Conservation (phyloP, 2,888 invertebrate genomes). For the Nymphalis polychloros region DNA sequence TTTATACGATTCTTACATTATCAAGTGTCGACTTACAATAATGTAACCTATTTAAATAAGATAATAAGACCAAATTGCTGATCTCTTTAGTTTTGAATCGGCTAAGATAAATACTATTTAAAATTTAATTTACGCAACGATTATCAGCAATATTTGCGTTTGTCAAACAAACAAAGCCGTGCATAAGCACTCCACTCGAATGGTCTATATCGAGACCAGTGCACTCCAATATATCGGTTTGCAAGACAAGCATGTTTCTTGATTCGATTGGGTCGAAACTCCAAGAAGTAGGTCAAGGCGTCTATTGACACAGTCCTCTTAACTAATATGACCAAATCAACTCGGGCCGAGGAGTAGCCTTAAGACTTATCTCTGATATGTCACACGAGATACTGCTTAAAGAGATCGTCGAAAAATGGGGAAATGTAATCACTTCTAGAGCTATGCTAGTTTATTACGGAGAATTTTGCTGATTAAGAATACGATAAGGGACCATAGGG, state of each 20-base stretch:
- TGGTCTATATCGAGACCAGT: conserved; percentile 13
- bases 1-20: too few relatives aligned
- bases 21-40: too few relatives aligned
- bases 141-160: not conserved
- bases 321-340: conserved; percentile 21
- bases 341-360: conserved; percentile 6
- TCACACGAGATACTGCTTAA: conserved; percentile 19
- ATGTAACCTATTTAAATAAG: too few relatives aligned
- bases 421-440: conserved; percentile 18
- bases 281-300: conserved; percentile 27
- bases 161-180: conserved; percentile 10
- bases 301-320: conserved; percentile 28
- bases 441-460: conserved; percentile 19
- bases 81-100: too few relatives aligned
- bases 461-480: conserved; percentile 14
- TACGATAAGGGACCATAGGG: not conserved
- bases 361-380: conserved; percentile 28
- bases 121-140: not conserved
- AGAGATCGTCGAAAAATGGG: conserved; percentile 21
- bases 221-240: conserved; percentile 26
- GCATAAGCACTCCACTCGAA: not conserved
- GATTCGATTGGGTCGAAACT: conserved; percentile 23
- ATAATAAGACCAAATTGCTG: too few relatives aligned
- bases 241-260: conserved; percentile 20
- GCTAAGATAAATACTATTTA: not conserved